Conservation (phyloP, 2,888 invertebrate species). For the Drosophila conformis region DNA sequence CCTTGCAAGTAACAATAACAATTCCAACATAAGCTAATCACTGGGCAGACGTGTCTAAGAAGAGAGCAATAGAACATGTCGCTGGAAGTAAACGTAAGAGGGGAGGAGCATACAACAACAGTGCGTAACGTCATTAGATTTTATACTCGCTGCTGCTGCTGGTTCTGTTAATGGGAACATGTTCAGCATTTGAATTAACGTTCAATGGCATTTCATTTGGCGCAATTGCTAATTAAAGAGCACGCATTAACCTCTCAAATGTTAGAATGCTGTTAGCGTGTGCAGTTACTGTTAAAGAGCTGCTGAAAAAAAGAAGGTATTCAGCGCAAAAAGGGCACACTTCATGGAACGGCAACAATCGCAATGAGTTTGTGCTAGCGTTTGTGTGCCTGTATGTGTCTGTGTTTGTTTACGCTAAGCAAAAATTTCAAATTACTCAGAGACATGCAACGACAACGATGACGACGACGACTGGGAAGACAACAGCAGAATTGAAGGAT, state of each 20-base stretch:
- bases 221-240: constrained; percentile 60
- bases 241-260: constrained; percentile 38
- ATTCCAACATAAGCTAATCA: constrained; percentile 48
- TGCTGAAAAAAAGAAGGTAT: constrained; percentile 21
- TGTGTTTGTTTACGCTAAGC: constrained; percentile 27
- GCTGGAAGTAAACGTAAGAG: constrained; percentile 5
- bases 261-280: constrained; percentile 37
- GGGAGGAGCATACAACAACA: not conserved
- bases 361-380: constrained; percentile 11
- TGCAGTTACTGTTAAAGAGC: constrained; percentile 19
- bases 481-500: not conserved
- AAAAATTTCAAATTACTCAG: constrained; percentile 60
- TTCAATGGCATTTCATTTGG: constrained; percentile 70
- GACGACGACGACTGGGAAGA: constrained; percentile 7
- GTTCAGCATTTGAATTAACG: constrained; percentile 71
- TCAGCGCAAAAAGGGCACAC: constrained; percentile 40
- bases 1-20: constrained; percentile 59
- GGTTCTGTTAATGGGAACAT: constrained; percentile 60
- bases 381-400: not conserved
- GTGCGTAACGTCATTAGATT: constrained; percentile 37
- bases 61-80: constrained; percentile 19
- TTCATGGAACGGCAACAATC: constrained; percentile 22
- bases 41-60: constrained; percentile 7
- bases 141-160: constrained; percentile 24
- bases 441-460: constrained; percentile 64